Percentiles rank a stretch among this genome's conserved stretches.
These are phyloP conservation scores for Epinotia nisella DNA, from an alignment of 2,888 invertebrate species.

Conservation along the genomic window DNA sequence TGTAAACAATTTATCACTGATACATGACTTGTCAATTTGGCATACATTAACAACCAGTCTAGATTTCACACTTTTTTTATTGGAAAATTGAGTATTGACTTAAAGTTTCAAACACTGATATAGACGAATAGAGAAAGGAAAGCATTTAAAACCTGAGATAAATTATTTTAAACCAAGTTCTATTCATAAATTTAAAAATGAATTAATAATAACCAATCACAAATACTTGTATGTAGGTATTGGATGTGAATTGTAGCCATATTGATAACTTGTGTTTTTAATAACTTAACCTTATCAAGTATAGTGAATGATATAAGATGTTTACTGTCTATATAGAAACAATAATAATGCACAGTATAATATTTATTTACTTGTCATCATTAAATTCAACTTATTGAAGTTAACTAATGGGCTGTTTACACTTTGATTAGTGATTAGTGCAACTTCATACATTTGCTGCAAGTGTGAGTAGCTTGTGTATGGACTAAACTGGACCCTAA, in stretches of 20 bases:
- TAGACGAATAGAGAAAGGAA: neutral
- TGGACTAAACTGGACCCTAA: no score
- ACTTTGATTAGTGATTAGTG: no score
- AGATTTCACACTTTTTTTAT: constrained; percentile 57
- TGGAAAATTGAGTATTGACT: constrained; percentile 8
- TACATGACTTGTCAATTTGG: constrained; percentile 69
- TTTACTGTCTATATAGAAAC: constrained; percentile 34
- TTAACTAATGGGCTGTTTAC: no score
- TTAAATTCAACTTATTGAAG: neutral
- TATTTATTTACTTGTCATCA: constrained; percentile 32
- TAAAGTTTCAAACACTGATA: constrained; percentile 19
- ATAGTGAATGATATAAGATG: constrained; percentile 41
- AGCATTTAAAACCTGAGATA: constrained; percentile 9
- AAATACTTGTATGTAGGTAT: constrained; percentile 48
- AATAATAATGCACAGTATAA: constrained; percentile 39
- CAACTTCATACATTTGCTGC: no score
- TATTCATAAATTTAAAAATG: constrained; percentile 24
- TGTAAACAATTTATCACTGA: constrained; percentile 50
- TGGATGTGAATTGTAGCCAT: constrained; percentile 51
- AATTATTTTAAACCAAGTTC: constrained; percentile 3
- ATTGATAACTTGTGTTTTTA: constrained; percentile 40
- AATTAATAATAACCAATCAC: constrained; percentile 51
- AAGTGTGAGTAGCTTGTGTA: no score
- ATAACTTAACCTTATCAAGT: constrained; percentile 43
- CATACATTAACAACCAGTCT: constrained; percentile 62